These are phyloP conservation scores for Drosophila subobscura DNA, from an alignment of 1,140 invertebrate genomes.

Conservation along the genomic window DNA sequence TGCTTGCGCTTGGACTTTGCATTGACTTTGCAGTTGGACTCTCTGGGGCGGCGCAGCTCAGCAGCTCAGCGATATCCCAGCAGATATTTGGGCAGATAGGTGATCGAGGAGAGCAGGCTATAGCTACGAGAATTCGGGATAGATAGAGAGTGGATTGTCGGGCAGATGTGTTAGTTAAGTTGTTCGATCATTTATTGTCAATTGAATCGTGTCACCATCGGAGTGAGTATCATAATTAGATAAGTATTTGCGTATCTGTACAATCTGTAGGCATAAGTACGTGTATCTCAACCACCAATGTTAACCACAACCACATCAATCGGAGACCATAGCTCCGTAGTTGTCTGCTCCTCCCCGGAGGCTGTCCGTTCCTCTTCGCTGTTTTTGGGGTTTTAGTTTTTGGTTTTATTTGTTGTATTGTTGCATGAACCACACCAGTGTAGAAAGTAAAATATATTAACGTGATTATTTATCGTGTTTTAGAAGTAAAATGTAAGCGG, in stretches of 20 bases:
- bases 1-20: slow-evolving; percentile 52
- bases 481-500: background rate
- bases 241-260: slow-evolving; percentile 36
- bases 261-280: slow-evolving; percentile 17
- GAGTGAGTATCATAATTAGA: too few relatives aligned
- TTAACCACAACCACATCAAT: slow-evolving; percentile 54
- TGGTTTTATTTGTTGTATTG: slow-evolving; percentile 11
- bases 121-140: slow-evolving; percentile 47
- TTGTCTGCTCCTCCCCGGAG: background rate
- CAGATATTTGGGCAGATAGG: slow-evolving; percentile 79
- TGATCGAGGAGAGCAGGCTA: slow-evolving; percentile 79
- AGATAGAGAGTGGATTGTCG: slow-evolving; percentile 3
- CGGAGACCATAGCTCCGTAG: slow-evolving; percentile 11
- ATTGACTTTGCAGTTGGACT: slow-evolving; percentile 60
- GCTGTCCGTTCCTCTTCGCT: slow-evolving; percentile 37
- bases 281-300: slow-evolving; percentile 57
- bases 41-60: background rate
- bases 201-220: slow-evolving; percentile 29
- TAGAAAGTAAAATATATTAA: slow-evolving; percentile 36
- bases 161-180: background rate
- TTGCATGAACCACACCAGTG: slow-evolving; percentile 47
- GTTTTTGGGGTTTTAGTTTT: slow-evolving; percentile 19
- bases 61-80: slow-evolving; percentile 68
- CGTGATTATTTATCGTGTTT: slow-evolving; percentile 29
- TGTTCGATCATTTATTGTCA: slow-evolving; percentile 38